These are phyloP conservation scores for Hystrix brachyura DNA, from an alignment of 2,113 vertebrate genomes.

Conservation along the genomic window DNA sequence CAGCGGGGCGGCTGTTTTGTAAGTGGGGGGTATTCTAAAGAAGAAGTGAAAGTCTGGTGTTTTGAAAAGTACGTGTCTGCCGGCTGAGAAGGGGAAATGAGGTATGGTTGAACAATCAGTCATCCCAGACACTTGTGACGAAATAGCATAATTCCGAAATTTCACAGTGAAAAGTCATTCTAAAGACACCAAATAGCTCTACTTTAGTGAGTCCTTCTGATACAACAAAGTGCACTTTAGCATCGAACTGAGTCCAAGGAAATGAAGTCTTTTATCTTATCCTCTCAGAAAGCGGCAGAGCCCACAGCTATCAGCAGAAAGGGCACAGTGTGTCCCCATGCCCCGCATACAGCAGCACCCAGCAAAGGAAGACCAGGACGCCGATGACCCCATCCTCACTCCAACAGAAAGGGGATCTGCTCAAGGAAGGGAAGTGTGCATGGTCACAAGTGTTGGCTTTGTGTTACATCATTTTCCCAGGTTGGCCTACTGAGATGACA, in stretches of 20 bases:
- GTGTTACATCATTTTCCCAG: not conserved
- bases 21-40: conserved; percentile 32
- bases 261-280: not conserved
- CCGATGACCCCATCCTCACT: not conserved
- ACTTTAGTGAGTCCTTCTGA: conserved; percentile 27
- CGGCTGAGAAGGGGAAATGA: conserved; percentile 26
- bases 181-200: not conserved
- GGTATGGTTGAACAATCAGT: not conserved
- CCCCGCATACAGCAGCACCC: not conserved
- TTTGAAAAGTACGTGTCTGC: conserved; percentile 54
- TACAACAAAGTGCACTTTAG: not conserved
- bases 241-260: not conserved
- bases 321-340: not conserved
- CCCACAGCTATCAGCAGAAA: not conserved
- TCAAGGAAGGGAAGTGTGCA: not conserved
- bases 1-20: not conserved
- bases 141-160: conserved; percentile 40
- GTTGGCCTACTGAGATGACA: not conserved
- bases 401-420: not conserved
- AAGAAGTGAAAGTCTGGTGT: conserved; percentile 10
- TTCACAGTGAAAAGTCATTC: conserved; percentile 38
- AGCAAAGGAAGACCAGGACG: not conserved
- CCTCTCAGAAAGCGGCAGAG: not conserved
- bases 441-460: conserved; percentile 8
- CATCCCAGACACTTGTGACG: conserved; percentile 6